Percentiles rank a stretch among this genome's conserved stretches.
These are phyloP conservation scores for Eretmochelys imbricata DNA, from an alignment of 2,113 vertebrate species.

Conservation along the genomic window DNA sequence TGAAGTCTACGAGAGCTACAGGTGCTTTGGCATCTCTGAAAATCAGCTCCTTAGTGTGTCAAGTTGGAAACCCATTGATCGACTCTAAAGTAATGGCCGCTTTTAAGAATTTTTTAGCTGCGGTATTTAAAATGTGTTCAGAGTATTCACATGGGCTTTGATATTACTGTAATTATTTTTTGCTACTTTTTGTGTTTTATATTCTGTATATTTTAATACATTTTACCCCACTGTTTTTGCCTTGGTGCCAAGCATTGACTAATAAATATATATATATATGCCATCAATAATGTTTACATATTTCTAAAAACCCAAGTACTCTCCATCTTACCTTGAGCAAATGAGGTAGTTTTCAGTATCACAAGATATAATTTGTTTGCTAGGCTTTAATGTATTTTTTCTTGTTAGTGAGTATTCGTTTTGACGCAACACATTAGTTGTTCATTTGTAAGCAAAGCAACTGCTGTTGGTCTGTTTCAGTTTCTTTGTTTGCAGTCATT, in stretches of 20 bases:
- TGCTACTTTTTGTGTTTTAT: not conserved
- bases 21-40: not conserved
- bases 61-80: not conserved
- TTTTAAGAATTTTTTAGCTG: not conserved
- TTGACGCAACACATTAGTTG: not conserved
- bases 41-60: not conserved
- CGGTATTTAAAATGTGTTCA: not conserved
- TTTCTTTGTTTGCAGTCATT: constrained; percentile 65
- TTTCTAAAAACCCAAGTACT: not conserved
- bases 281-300: not conserved
- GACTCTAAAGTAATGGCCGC: not conserved
- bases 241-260: not conserved
- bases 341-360: not conserved
- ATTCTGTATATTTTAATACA: not conserved
- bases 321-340: constrained; percentile 39
- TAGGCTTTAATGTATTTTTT: constrained; percentile 9
- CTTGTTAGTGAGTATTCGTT: constrained; percentile 19
- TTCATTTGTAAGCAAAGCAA: constrained; percentile 32
- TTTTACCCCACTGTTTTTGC: not conserved
- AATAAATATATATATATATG: not conserved
- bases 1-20: not conserved
- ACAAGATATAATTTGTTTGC: constrained; percentile 25
- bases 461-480: constrained; percentile 24
- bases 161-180: not conserved
- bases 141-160: not conserved